These are phyloP conservation scores for Epinephelus malabaricus DNA, from an alignment of 2,797 vertebrate genomes.

Conservation along the genomic window DNA sequence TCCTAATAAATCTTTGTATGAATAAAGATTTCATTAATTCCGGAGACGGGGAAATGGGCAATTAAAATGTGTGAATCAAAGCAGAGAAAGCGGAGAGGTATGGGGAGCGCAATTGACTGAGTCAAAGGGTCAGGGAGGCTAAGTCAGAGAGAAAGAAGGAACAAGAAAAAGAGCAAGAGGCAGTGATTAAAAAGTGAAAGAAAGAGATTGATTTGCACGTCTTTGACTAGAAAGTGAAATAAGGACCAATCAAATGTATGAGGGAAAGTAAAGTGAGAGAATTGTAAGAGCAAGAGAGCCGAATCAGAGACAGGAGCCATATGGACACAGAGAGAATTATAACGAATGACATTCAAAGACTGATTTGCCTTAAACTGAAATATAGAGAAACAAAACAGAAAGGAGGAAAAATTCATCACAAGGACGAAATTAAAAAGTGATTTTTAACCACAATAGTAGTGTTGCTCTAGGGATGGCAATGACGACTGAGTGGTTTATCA, in stretches of 20 bases:
- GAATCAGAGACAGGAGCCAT: slow-evolving; percentile 11
- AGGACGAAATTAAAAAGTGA: background rate
- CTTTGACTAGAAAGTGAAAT: slow-evolving; percentile 54
- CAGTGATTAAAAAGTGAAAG: slow-evolving; percentile 73
- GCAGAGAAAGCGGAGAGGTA: slow-evolving; percentile 34
- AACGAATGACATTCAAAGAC: slow-evolving; percentile 33
- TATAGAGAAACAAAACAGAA: background rate
- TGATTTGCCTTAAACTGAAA: slow-evolving; percentile 7
- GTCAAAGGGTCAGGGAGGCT: slow-evolving; percentile 65
- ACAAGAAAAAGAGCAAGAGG: slow-evolving; percentile 53
- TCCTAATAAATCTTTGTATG: slow-evolving; percentile 56
- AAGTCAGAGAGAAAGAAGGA: slow-evolving; percentile 65
- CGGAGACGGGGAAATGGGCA: slow-evolving; percentile 61
- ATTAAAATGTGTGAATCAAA: slow-evolving; percentile 75
- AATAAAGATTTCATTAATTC: slow-evolving; percentile 71
- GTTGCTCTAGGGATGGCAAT: background rate
- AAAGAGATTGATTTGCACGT: slow-evolving; percentile 54
- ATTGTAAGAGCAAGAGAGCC: slow-evolving; percentile 14
- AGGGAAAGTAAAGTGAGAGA: slow-evolving; percentile 31
- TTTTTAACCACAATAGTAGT: background rate
- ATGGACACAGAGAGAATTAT: slow-evolving; percentile 1
- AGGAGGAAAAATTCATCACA: background rate
- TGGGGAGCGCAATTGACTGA: slow-evolving; percentile 53
- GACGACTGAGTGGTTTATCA: background rate
- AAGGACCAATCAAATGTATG: slow-evolving; percentile 58